phyloP scores from a whole-genome alignment of 2,797 vertebrate species.

The Eulemur rubriventer region DNA sequence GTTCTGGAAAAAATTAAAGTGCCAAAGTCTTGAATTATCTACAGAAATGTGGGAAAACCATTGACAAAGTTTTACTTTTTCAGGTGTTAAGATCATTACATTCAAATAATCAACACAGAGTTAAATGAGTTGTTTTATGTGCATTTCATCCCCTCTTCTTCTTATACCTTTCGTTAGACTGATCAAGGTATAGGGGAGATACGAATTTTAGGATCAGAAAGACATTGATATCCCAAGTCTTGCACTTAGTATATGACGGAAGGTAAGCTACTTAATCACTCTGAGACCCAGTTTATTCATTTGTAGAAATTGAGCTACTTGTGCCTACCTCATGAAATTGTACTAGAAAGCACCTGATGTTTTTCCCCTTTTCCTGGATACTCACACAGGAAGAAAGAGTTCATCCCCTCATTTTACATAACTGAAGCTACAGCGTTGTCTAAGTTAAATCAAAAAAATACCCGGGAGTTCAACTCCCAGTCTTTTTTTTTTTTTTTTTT shows the following conservation, averaged over 20 bases:
- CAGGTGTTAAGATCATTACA: background rate
- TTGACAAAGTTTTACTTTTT: background rate
- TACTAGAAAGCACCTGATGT: background rate
- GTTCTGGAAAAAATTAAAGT: conserved; percentile 42
- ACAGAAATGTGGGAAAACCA: background rate
- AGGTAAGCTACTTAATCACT: background rate
- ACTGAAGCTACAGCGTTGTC: background rate
- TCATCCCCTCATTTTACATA: background rate
- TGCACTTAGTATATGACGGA: background rate
- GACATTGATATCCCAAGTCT: background rate
- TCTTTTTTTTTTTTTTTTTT: background rate
- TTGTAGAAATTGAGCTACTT: conserved; percentile 31
- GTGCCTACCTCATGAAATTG: background rate
- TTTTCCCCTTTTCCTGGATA: background rate
- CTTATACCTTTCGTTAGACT: background rate
- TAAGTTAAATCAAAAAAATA: background rate
- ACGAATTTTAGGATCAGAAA: conserved; percentile 21
- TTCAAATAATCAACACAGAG: background rate
- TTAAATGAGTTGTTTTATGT: conserved; percentile 27
- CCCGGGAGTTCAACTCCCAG: background rate
- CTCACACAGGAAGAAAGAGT: background rate
- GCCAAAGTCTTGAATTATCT: conserved; percentile 17
- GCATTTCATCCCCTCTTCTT: background rate
- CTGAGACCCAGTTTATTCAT: conserved; percentile 6
- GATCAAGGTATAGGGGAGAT: background rate